Evolutionary conservation across 2,888 invertebrate species (phyloP).

Genomic region (Eutolmus rufibarbis): DNA sequence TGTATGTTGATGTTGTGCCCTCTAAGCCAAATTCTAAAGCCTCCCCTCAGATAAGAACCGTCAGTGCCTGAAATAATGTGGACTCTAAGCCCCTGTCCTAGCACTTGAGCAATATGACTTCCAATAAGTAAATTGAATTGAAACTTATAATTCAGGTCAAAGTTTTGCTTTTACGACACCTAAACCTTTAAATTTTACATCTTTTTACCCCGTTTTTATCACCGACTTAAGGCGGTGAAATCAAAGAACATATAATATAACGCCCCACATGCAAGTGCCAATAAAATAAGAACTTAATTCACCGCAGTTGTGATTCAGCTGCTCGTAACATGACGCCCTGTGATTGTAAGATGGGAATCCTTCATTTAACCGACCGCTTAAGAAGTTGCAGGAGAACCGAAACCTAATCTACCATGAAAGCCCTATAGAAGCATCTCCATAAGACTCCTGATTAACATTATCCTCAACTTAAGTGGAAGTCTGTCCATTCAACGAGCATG

Average conservation of each 20-base stretch:
- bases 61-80: no score
- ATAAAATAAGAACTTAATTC: neutral
- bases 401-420: neutral
- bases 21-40: no score
- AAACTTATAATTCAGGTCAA: no score
- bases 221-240: neutral
- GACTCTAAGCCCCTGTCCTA: no score
- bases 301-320: neutral
- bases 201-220: neutral
- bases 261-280: neutral
- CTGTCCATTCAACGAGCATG: conserved; percentile 10
- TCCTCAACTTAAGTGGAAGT: neutral
- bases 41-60: no score
- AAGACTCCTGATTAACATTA: conserved; percentile 12
- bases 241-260: neutral
- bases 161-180: no score
- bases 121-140: no score
- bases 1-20: no score
- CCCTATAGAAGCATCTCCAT: conserved; percentile 1
- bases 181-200: neutral
- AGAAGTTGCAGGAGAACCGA: neutral
- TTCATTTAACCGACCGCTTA: neutral
- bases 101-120: no score
- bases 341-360: neutral
- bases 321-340: neutral